Evolutionary conservation across 2,113 vertebrate genomes (phyloP).

Genomic region (Pantherophis guttatus): DNA sequence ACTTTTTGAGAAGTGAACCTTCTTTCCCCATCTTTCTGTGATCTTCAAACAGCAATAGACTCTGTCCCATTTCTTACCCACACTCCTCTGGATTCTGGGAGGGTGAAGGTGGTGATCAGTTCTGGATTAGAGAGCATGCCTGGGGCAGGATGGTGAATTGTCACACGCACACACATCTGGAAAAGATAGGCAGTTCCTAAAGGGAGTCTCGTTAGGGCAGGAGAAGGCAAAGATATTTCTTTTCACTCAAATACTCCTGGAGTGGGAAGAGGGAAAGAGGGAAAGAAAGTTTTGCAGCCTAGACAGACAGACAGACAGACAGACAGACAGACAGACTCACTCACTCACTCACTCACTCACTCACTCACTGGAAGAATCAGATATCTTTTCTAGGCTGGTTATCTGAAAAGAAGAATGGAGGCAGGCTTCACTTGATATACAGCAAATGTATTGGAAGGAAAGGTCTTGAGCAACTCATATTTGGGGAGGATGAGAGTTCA

Average conservation of each 20-base stretch:
- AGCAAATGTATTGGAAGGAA: not conserved
- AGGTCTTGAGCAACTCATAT: not conserved
- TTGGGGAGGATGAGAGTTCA: not conserved
- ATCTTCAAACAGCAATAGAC: not conserved
- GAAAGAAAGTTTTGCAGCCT: not conserved
- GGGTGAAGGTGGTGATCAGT: not conserved
- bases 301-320: too few relatives aligned
- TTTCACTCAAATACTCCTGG: not conserved
- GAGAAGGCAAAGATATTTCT: not conserved
- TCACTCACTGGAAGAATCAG: not conserved
- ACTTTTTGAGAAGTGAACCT: not conserved
- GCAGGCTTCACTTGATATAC: not conserved
- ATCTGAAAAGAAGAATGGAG: not conserved
- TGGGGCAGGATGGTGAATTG: not conserved
- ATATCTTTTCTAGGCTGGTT: not conserved
- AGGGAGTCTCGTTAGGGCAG: not conserved
- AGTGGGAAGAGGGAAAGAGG: not conserved
- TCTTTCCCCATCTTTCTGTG: not conserved
- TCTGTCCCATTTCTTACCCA: not conserved
- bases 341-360: too few relatives aligned
- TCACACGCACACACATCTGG: not conserved
- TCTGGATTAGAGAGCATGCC: not conserved
- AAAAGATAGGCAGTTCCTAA: not conserved
- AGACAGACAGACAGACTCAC: too few relatives aligned
- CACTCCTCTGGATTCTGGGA: not conserved